Conservation (phyloP, 1,140 invertebrate genomes). For the Platyscapa corneri region DNA sequence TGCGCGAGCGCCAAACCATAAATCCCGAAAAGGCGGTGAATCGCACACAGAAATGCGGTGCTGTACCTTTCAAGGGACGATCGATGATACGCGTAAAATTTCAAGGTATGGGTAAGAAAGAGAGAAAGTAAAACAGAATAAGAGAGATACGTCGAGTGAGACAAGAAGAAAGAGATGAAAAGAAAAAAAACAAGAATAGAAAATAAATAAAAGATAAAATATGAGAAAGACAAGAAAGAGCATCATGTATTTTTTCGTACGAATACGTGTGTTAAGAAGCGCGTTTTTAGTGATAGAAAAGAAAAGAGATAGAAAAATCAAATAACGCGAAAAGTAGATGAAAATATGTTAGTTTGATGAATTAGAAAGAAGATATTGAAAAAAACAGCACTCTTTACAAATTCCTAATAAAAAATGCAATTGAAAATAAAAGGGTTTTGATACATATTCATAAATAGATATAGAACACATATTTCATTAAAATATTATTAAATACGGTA, state of each 20-base stretch:
- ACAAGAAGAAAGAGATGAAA: neutral
- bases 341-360: neutral
- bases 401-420: too few relatives aligned
- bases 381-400: too few relatives aligned
- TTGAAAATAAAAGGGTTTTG: too few relatives aligned
- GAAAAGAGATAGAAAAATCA: neutral
- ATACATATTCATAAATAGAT: too few relatives aligned
- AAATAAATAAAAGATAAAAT: neutral
- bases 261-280: neutral
- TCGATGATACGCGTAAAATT: neutral
- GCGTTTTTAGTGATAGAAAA: neutral
- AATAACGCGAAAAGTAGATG: neutral
- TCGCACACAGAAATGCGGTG: neutral
- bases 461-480: too few relatives aligned
- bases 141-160: too few relatives aligned
- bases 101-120: neutral
- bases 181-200: neutral
- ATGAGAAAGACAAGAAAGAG: neutral
- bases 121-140: neutral
- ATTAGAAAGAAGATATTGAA: neutral
- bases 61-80: neutral
- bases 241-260: neutral
- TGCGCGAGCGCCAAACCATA: neutral
- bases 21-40: slow-evolving; percentile 11
- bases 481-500: too few relatives aligned